These are phyloP conservation scores for Accipiter cooperii DNA, from an alignment of 2,113 vertebrate genomes.

Conservation along the genomic window DNA sequence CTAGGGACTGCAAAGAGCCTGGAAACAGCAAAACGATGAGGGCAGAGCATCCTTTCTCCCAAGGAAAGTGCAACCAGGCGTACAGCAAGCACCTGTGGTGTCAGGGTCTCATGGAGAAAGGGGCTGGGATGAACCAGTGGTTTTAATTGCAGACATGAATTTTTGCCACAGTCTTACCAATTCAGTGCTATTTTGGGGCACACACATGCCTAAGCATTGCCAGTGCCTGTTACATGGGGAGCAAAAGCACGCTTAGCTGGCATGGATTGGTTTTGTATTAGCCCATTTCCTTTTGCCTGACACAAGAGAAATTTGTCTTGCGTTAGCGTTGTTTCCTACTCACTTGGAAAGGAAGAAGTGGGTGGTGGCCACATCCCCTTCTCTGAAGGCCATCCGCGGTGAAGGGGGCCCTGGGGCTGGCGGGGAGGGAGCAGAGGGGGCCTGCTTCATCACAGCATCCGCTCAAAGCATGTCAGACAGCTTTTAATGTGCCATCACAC, in stretches of 20 bases:
- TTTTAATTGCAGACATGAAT: neutral
- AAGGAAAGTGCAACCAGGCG: neutral
- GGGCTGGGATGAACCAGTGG: neutral
- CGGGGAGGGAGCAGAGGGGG: neutral
- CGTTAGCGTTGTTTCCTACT: neutral
- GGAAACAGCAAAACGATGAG: neutral
- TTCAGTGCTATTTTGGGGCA: neutral
- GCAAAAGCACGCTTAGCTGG: rapidly evolving
- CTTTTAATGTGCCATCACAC: neutral
- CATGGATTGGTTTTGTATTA: neutral
- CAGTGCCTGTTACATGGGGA: neutral
- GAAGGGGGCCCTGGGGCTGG: neutral
- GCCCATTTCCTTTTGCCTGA: slow-evolving; percentile 19
- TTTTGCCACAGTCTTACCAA: neutral
- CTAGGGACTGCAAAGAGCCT: neutral
- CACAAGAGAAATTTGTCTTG: slow-evolving; percentile 14
- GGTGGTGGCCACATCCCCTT: slow-evolving; percentile 50
- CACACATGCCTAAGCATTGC: neutral
- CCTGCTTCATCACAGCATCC: neutral
- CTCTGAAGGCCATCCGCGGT: neutral
- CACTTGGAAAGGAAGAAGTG: slow-evolving; percentile 43
- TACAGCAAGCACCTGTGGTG: neutral
- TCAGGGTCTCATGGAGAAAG: neutral
- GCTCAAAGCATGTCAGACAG: neutral
- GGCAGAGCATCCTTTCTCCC: neutral